phyloP scores from a whole-genome alignment of 2,113 vertebrate genomes.

The Dissostichus mawsoni region DNA sequence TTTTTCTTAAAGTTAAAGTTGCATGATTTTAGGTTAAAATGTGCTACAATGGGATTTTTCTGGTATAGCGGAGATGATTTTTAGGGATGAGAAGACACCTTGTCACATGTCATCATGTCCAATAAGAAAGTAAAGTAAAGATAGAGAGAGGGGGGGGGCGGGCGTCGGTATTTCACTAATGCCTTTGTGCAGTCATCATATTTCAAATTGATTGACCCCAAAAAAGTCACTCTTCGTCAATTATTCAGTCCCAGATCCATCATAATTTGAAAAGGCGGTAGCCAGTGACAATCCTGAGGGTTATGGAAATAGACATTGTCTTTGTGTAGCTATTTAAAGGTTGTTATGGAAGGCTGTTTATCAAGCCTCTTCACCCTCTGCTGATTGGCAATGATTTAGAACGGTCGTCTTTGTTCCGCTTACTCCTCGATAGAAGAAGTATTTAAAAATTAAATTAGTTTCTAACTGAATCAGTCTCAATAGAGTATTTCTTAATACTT shows the following conservation, averaged over 20 bases:
- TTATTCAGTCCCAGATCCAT: conserved; percentile 54
- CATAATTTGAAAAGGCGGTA: conserved; percentile 61
- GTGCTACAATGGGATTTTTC: neutral
- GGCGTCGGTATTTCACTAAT: conserved; percentile 21
- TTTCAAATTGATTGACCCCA: conserved; percentile 51
- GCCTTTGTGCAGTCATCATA: conserved; percentile 42
- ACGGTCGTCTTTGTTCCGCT: conserved; percentile 35
- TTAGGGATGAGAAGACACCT: neutral
- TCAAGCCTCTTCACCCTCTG: conserved; percentile 44
- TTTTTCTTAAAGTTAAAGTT: neutral
- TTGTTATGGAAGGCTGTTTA: conserved; percentile 60
- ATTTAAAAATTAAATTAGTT: conserved; percentile 33
- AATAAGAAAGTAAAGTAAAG: conserved; percentile 13
- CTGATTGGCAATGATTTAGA: conserved; percentile 51
- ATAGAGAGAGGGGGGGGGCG: neutral
- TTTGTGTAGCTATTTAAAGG: conserved; percentile 53
- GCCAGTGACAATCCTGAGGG: conserved; percentile 50
- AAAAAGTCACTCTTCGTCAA: conserved; percentile 42
- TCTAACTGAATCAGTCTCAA: neutral
- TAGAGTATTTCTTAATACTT: neutral
- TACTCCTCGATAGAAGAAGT: conserved; percentile 1
- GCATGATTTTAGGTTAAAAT: neutral
- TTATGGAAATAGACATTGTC: conserved; percentile 43
- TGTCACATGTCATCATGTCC: conserved; percentile 44
- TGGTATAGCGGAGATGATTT: neutral